These are phyloP conservation scores for Crematogaster levior DNA, from an alignment of 2,888 invertebrate species.

Conservation along the genomic window DNA sequence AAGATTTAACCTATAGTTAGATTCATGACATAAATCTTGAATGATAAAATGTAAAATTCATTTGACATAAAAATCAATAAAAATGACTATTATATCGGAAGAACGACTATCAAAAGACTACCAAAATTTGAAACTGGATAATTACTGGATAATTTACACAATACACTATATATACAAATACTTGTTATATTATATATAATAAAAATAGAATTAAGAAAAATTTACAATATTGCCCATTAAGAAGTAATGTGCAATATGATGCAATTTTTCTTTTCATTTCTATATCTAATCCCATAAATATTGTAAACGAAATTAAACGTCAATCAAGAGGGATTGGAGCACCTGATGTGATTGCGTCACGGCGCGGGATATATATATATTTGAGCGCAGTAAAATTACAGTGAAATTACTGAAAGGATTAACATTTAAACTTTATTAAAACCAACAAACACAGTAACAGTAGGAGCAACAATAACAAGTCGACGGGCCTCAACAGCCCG, in stretches of 20 bases:
- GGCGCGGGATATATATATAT: not conserved
- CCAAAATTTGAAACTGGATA: too few relatives aligned
- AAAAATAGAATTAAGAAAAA: not conserved
- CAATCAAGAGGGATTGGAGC: not conserved
- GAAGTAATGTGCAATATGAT: not conserved
- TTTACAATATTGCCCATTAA: not conserved
- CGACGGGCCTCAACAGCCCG: slow-evolving; percentile 64
- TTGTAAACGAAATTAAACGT: not conserved
- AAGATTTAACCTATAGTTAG: too few relatives aligned
- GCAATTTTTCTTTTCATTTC: not conserved
- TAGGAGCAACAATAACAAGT: slow-evolving; percentile 72
- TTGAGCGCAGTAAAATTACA: slow-evolving; percentile 11
- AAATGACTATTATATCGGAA: too few relatives aligned
- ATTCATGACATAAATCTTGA: too few relatives aligned
- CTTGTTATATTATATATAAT: not conserved
- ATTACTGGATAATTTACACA: too few relatives aligned
- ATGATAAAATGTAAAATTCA: too few relatives aligned
- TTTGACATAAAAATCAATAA: too few relatives aligned
- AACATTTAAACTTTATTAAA: slow-evolving; percentile 80
- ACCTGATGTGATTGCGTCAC: not conserved
- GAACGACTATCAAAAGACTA: too few relatives aligned
- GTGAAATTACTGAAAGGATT: slow-evolving; percentile 21
- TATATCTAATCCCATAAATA: not conserved
- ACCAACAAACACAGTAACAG: slow-evolving; percentile 78
- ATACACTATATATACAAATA: too few relatives aligned